A percentile compares a stretch with the other conserved stretches of the same genome.
Evolutionary conservation across 2,113 vertebrate genomes (phyloP).

Genomic region (Clarias macrocephalus): DNA sequence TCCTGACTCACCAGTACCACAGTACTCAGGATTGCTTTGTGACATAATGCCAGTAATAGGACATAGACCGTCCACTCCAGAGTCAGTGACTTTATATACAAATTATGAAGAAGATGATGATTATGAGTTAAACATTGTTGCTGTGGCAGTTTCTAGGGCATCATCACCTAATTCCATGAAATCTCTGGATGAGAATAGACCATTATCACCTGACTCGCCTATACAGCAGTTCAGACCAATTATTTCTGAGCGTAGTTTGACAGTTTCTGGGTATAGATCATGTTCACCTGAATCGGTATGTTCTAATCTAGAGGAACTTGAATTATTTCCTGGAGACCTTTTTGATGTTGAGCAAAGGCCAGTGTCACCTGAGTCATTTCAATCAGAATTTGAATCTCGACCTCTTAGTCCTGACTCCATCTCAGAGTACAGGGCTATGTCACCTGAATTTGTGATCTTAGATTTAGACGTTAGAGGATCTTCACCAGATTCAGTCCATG

Average conservation of each 20-base stretch:
- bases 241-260: background rate
- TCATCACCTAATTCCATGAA: constrained; percentile 37
- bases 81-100: constrained; percentile 12
- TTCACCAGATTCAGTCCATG: constrained; percentile 27
- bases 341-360: constrained; percentile 49
- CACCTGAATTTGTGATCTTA: constrained; percentile 33
- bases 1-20: constrained; percentile 48
- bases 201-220: background rate
- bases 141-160: constrained; percentile 19
- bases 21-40: constrained; percentile 28
- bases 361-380: constrained; percentile 59
- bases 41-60: constrained; percentile 1
- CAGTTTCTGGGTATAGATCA: constrained; percentile 29
- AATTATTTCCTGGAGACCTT: constrained; percentile 37
- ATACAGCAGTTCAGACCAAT: background rate
- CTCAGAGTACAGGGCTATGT: constrained; percentile 50
- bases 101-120: constrained; percentile 32
- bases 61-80: constrained; percentile 3
- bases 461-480: constrained; percentile 35
- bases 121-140: background rate
- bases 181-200: background rate
- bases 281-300: constrained; percentile 40
- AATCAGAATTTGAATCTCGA: constrained; percentile 43
- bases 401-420: constrained; percentile 49
- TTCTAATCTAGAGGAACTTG: constrained; percentile 25